These are phyloP conservation scores for Acipenser ruthenus DNA, from an alignment of 2,797 vertebrate species.

Conservation along the genomic window DNA sequence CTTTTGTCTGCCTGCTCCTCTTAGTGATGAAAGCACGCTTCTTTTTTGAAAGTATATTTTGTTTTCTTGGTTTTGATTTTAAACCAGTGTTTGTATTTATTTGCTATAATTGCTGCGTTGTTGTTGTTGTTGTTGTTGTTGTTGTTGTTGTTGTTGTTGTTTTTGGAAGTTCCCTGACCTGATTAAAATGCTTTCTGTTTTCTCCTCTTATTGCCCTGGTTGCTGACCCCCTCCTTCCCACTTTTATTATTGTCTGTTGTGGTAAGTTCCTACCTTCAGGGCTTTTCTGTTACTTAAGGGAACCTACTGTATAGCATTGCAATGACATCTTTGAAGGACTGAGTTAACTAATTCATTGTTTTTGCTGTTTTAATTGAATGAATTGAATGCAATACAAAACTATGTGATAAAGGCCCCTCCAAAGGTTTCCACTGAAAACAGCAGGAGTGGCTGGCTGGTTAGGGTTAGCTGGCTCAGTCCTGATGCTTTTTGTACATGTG, in stretches of 20 bases:
- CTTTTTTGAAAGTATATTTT: constrained; percentile 45
- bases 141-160: constrained; percentile 48
- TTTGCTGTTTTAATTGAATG: neutral
- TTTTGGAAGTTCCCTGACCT: constrained; percentile 71
- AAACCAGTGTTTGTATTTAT: constrained; percentile 38
- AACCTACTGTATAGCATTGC: constrained; percentile 24
- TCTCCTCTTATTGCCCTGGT: constrained; percentile 92
- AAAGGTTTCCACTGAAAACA: too few relatives aligned
- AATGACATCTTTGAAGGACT: constrained; percentile 51
- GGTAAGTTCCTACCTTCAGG: constrained; percentile 94
- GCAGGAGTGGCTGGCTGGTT: too few relatives aligned
- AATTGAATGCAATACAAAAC: too few relatives aligned
- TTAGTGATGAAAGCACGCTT: constrained; percentile 40
- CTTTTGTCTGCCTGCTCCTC: constrained; percentile 13
- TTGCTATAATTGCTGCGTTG: constrained; percentile 52
- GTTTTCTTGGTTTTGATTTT: constrained; percentile 52
- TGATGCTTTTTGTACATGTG: constrained; percentile 14
- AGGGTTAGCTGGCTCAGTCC: constrained; percentile 29
- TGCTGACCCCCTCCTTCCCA: constrained; percentile 90
- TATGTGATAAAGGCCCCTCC: too few relatives aligned
- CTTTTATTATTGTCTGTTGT: constrained; percentile 99
- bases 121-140: constrained; percentile 55
- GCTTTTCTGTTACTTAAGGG: constrained; percentile 51
- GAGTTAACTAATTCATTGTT: constrained; percentile 41
- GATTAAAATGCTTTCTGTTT: constrained; percentile 98